Evolutionary conservation across 2,797 vertebrate species (phyloP), one percentile per base, ranked within the genome.

Genomic region (Antrozous pallidus): DNA sequence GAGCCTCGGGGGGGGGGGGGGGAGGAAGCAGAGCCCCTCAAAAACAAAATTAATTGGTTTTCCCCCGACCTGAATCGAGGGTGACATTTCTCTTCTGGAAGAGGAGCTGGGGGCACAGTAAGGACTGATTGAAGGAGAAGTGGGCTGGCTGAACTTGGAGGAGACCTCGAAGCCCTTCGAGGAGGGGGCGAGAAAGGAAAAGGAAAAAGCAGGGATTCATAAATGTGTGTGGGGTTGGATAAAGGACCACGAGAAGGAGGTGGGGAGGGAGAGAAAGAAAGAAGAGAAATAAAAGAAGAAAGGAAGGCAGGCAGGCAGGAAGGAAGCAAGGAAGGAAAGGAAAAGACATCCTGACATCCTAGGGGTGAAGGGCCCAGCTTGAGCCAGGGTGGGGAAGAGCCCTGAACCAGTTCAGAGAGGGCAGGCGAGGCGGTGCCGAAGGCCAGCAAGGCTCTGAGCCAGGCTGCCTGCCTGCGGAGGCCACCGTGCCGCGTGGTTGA

Each of bases 381-480:
- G 54, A 69, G 24, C 1, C 1, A 31, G 42, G 20, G 11, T 51
- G 10, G 13, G 75, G n/a, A 80, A 87, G 56, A 69, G 69, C 40
- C 71, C 71, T 42, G 93, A 84, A 67, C 80, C 10, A 26, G 51
- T 36, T 92, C 54, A 22, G 91, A 78, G 74, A 51, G 63, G 56
- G 82, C n/a, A 2, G 36, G 70, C 24, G 10, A 36, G 79, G 40
- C 69, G 69, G 56, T 13, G n/a, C 73, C 14, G 0, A 67, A 2
- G 16, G 70, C 88, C 96, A 54, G 95, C 91, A 40, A 81, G 94
- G 67, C 63, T 69, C 95, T 45, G 83, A n/a, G 45, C 38, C 2
- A 38, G 47, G n/a, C 2, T 17, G 31, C 18, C 10, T 2, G 71
- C 69, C 5, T 11, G 14, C 17, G 1, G 31, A 56, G 42, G n/a